Evolutionary conservation across 2,797 vertebrate genomes (phyloP), one percentile per base, ranked within the genome.

Genomic region (Molossus alvarezi): DNA sequence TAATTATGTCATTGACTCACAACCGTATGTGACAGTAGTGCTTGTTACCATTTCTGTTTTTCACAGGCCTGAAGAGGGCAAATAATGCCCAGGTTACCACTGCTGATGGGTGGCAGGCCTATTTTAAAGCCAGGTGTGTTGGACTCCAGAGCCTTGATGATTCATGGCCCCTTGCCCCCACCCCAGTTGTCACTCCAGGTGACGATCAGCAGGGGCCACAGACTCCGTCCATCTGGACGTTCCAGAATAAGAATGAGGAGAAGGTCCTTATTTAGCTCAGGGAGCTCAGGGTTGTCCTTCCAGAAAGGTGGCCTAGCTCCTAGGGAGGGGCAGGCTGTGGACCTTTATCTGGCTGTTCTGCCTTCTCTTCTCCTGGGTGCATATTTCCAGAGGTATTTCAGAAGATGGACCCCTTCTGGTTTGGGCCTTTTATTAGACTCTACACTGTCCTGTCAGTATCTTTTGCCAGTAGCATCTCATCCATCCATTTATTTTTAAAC

Each of bases 351-450:
- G 67, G 7, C 53, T 89, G 48, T 86, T 71, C 72, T 77, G 41
- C 51, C 80, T 27, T 83, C 27, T 76, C 20, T 75, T 71, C 15
- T 71, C 33, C 48, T 58, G 27, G 12, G 4, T 91, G 53, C 82
- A 73, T 57, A 58, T 83, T 93, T 95, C 29, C 62, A 84, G 89
- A 88, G 67, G 13, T 41, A 67, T 73, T 93, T 83, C 58, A 85
- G 48, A 71, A 76, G 77, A 29, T 83, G 57, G 29, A 80, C 17
- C 60, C 41, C 41, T 5, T 29, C 75, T 60, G 77, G 10, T 65
- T 82, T 53, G 58, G 33, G n/a, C 29, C 45, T 95, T 80, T 95
- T 62, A 23, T 71, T 90, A 89, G 64, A 55, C 23, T 88, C 48
- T 91, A 41, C 76, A 69, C 25, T 51, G 5, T 69, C 57, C 21